phyloP scores from a whole-genome alignment of 2,113 vertebrate species.

The Amia ocellicauda region DNA sequence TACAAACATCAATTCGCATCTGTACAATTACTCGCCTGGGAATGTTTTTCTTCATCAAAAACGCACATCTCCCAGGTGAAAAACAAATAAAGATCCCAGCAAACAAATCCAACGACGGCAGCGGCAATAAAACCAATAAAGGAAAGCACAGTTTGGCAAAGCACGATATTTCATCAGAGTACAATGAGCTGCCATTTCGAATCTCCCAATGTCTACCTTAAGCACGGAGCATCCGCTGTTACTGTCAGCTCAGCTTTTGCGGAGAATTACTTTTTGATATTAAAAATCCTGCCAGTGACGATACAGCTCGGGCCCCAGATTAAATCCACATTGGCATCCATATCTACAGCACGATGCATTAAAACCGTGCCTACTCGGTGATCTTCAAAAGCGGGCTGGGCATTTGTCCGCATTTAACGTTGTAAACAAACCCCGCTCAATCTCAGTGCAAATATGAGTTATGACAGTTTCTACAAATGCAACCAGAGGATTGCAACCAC shows the following conservation, averaged over 20 bases:
- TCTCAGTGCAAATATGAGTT: too few relatives aligned
- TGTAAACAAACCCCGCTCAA: too few relatives aligned
- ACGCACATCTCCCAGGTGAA: conserved; percentile 13
- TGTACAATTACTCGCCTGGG: too few relatives aligned
- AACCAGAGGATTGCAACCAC: too few relatives aligned
- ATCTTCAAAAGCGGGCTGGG: too few relatives aligned
- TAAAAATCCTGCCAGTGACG: conserved; percentile 20
- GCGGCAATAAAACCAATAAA: conserved; percentile 36
- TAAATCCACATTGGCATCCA: too few relatives aligned
- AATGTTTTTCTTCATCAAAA: conserved; percentile 20
- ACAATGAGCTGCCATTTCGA: conserved; percentile 40
- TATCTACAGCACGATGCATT: too few relatives aligned
- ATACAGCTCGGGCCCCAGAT: background rate
- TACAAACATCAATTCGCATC: background rate
- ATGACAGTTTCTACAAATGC: too few relatives aligned
- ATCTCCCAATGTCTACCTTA: conserved; percentile 56
- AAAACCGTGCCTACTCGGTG: too few relatives aligned
- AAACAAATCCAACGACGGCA: background rate
- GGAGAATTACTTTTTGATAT: conserved; percentile 53
- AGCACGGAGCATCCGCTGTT: conserved; percentile 46
- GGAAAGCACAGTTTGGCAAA: conserved; percentile 34
- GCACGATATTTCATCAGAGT: conserved; percentile 46
- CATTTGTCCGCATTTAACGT: too few relatives aligned
- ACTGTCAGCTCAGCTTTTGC: conserved; percentile 51
- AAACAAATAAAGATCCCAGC: conserved; percentile 36